Percentiles rank a stretch among this genome's conserved stretches.
Conservation (phyloP, 2,888 invertebrate species). For the Onchidella celtica region DNA sequence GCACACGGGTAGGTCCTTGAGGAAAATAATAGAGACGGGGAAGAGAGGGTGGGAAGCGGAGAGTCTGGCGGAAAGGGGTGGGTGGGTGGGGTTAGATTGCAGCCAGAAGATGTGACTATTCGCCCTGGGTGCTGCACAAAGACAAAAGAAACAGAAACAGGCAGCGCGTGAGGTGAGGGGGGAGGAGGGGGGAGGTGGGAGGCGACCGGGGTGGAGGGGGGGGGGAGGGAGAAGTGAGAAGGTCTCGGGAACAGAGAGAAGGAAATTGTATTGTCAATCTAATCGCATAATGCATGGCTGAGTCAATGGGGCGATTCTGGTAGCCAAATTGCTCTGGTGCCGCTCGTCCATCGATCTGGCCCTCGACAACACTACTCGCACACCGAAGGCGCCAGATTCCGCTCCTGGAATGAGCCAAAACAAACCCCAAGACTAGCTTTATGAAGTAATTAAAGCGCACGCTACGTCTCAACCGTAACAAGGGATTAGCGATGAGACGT, state of each 20-base stretch:
- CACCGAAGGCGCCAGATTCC: neutral
- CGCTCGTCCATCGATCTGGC: conserved; percentile 26
- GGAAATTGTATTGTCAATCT: conserved; percentile 51
- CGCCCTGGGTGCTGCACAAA: too few relatives aligned
- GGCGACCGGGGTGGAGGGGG: neutral
- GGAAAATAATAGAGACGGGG: neutral
- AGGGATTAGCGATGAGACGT: too few relatives aligned
- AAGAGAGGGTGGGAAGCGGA: neutral
- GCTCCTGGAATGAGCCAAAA: neutral
- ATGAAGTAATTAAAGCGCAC: neutral
- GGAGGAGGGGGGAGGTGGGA: too few relatives aligned
- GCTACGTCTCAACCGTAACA: too few relatives aligned
- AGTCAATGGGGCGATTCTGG: conserved; percentile 37
- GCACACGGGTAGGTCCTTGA: too few relatives aligned
- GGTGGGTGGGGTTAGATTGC: too few relatives aligned
- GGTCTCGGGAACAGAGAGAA: neutral
- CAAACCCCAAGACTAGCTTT: neutral
- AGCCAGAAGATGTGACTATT: too few relatives aligned
- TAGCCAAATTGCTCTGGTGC: conserved; percentile 31
- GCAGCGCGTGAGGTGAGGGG: neutral
- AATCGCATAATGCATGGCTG: conserved; percentile 42
- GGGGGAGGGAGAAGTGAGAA: neutral
- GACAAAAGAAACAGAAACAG: neutral
- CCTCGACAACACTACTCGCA: conserved; percentile 15
- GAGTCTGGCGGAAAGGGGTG: neutral